These are phyloP conservation scores for Ophion slaviceki DNA, from an alignment of 2,888 invertebrate genomes.

Conservation along the genomic window DNA sequence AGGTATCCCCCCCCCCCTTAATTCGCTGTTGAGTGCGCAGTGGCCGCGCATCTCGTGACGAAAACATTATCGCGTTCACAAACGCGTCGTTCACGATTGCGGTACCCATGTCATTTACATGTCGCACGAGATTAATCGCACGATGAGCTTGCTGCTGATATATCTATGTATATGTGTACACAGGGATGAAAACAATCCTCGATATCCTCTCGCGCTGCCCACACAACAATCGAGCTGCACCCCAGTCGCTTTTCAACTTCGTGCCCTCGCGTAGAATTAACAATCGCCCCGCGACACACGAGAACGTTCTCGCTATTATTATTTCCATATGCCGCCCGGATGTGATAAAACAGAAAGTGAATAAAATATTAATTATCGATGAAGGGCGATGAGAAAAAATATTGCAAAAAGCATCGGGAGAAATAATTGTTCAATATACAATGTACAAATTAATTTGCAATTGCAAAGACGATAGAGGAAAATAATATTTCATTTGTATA, in stretches of 20 bases:
- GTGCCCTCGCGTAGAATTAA: conserved; percentile 32
- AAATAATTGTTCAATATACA: not conserved
- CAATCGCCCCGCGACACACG: conserved; percentile 15
- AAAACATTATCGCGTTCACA: conserved; percentile 57
- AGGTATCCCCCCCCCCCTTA: conserved; percentile 24
- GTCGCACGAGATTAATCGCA: conserved; percentile 60
- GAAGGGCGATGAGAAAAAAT: not conserved
- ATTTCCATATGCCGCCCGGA: not conserved
- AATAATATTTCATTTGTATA: not conserved
- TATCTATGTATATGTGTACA: not conserved
- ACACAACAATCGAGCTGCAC: conserved; percentile 7
- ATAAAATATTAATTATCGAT: not conserved
- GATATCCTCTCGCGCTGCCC: conserved; percentile 2
- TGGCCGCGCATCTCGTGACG: conserved; percentile 41
- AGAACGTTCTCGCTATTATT: not conserved
- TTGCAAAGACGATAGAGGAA: not conserved
- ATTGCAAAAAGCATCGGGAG: not conserved
- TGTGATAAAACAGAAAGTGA: not conserved
- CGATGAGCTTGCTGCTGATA: not conserved
- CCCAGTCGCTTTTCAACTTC: conserved; percentile 60
- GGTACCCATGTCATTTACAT: conserved; percentile 63
- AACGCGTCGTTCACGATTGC: conserved; percentile 29
- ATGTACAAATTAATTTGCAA: not conserved
- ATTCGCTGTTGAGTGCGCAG: not conserved
- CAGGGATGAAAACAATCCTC: conserved; percentile 55